phyloP scores from a whole-genome alignment of 2,113 vertebrate species.

The Mus pahari region DNA sequence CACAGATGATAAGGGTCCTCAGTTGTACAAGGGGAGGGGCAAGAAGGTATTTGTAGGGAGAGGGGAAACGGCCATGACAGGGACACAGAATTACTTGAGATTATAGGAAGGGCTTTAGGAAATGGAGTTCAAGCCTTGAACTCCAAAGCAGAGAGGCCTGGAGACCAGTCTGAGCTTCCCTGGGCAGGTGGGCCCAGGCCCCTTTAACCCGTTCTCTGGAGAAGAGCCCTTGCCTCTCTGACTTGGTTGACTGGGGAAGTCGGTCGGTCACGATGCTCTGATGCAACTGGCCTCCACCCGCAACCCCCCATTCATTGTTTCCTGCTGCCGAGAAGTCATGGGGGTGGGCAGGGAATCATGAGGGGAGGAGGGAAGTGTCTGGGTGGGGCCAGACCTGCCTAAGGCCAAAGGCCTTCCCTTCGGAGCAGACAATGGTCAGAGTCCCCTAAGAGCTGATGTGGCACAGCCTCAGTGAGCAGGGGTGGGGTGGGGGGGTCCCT shows the following conservation, averaged over 20 bases:
- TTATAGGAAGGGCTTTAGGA: neutral
- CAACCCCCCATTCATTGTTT: slow-evolving; percentile 77
- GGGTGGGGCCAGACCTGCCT: slow-evolving; percentile 49
- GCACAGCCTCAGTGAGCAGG: neutral
- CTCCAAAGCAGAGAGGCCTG: neutral
- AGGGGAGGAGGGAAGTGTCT: slow-evolving; percentile 37
- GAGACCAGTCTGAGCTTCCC: neutral
- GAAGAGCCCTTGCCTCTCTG: neutral
- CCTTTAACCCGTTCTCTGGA: neutral
- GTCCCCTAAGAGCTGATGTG: neutral
- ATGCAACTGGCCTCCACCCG: slow-evolving; percentile 59
- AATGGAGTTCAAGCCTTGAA: neutral
- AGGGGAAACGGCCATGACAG: neutral
- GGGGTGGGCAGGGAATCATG: neutral
- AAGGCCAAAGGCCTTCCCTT: neutral
- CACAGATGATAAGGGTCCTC: neutral
- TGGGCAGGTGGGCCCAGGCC: neutral
- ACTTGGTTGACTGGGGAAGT: slow-evolving; percentile 72
- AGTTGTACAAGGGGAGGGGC: neutral
- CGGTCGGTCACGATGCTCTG: slow-evolving; percentile 72
- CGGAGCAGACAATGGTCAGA: neutral
- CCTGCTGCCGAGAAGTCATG: slow-evolving; percentile 71
- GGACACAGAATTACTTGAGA: neutral
- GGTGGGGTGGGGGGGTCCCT: neutral
- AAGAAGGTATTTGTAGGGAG: neutral